A percentile compares a stretch with the other conserved stretches of the same genome.
phyloP scores from a whole-genome alignment of 2,113 vertebrate species.

The zebrafish (Danio rerio) region DNA sequence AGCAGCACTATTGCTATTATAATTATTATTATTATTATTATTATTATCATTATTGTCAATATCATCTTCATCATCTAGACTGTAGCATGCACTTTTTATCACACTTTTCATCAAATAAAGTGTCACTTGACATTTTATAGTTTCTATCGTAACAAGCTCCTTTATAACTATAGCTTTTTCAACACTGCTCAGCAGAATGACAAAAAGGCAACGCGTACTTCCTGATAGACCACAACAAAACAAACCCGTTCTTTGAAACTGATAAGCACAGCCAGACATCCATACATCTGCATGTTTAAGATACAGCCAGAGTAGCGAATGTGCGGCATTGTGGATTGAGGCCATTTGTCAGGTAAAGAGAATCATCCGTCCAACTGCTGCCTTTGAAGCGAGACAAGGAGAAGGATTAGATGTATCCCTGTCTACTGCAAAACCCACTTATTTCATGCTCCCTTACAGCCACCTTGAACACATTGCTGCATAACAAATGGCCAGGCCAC shows the following conservation, averaged over 20 bases:
- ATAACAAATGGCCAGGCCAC: slow-evolving; percentile 50
- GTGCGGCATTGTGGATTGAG: slow-evolving; percentile 42
- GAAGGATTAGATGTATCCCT: slow-evolving; percentile 51
- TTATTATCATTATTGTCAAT: no score
- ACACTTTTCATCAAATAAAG: no score
- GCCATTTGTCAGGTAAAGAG: slow-evolving; percentile 56
- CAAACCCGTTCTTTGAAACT: background rate
- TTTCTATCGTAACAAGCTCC: background rate
- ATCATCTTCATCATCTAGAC: background rate
- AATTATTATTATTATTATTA: no score
- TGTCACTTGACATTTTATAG: background rate
- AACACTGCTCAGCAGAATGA: background rate
- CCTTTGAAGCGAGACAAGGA: slow-evolving; percentile 44
- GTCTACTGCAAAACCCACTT: slow-evolving; percentile 47
- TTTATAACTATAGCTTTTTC: background rate
- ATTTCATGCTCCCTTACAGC: slow-evolving; percentile 50
- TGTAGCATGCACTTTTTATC: background rate
- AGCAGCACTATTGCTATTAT: no score
- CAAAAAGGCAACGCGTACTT: background rate
- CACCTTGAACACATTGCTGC: slow-evolving; percentile 36
- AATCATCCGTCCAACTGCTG: slow-evolving; percentile 38
- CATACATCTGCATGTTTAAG: slow-evolving; percentile 45
- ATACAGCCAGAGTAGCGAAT: slow-evolving; percentile 7
- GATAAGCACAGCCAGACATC: slow-evolving; percentile 21
- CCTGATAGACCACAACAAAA: slow-evolving; percentile 2